Conservation (phyloP, 1,140 invertebrate genomes). For the Papilio dardanus region DNA sequence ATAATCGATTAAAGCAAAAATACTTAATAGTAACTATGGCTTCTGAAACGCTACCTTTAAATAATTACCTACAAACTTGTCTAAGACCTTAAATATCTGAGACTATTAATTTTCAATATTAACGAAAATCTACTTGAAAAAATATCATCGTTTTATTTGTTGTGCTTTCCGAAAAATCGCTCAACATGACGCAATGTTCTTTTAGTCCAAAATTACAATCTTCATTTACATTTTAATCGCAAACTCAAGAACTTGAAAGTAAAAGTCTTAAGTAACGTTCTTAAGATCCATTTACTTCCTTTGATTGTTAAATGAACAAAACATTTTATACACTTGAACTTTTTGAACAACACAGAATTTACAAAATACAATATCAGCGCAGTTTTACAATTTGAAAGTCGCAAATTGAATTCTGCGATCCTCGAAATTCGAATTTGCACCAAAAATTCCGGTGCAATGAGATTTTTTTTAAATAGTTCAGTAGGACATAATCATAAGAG, state of each 20-base stretch:
- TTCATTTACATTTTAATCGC: constrained; percentile 4
- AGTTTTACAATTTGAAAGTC: not conserved
- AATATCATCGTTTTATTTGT: too few species aligned
- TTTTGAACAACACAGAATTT: too few species aligned
- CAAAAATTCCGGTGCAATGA: not conserved
- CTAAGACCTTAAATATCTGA: too few species aligned
- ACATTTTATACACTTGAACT: not conserved
- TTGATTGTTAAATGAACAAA: not conserved
- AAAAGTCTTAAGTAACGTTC: not conserved
- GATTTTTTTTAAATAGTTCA: not conserved
- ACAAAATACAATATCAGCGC: not conserved
- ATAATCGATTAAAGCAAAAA: too few species aligned
- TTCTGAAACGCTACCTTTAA: too few species aligned
- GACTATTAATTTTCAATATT: too few species aligned
- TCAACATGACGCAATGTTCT: not conserved
- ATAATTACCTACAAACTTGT: too few species aligned
- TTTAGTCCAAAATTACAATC: not conserved
- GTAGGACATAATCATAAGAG: not conserved
- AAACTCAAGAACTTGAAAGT: not conserved
- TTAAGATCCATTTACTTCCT: not conserved
- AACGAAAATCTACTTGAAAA: too few species aligned
- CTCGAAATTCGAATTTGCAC: not conserved
- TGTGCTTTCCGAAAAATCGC: not conserved
- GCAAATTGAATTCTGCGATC: not conserved
- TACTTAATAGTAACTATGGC: too few species aligned